phyloP scores from a whole-genome alignment of 1,140 invertebrate species.

The Mactra quadrangularis region DNA sequence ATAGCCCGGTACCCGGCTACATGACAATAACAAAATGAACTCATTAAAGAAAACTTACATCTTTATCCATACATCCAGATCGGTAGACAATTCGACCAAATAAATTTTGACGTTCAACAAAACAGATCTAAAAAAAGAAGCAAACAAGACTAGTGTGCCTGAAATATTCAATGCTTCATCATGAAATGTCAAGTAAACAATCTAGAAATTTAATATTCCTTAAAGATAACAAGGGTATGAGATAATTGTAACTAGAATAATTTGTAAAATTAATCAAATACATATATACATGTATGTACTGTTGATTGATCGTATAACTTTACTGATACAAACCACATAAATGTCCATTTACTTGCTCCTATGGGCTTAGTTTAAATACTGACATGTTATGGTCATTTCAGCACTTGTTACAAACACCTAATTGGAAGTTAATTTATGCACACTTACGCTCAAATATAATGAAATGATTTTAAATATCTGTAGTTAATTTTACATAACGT shows the following conservation, averaged over 20 bases:
- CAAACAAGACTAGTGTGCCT: too few species aligned
- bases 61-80: neutral
- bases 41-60: constrained; percentile 4
- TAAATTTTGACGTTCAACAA: neutral
- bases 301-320: too few species aligned
- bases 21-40: too few species aligned
- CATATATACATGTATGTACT: too few species aligned
- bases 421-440: neutral
- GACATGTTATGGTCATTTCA: neutral
- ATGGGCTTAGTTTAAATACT: neutral
- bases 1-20: neutral
- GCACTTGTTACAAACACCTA: neutral
- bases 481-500: neutral
- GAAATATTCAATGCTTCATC: neutral
- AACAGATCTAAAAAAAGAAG: constrained; percentile 6
- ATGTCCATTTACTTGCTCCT: neutral
- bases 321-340: too few species aligned
- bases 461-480: neutral
- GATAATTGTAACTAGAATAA: neutral
- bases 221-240: too few species aligned
- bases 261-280: too few species aligned
- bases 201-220: neutral
- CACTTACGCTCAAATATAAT: neutral
- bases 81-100: neutral
- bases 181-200: neutral